phyloP scores from a whole-genome alignment of 2,888 invertebrate genomes.

The Hydrotaea cyrtoneurina region DNA sequence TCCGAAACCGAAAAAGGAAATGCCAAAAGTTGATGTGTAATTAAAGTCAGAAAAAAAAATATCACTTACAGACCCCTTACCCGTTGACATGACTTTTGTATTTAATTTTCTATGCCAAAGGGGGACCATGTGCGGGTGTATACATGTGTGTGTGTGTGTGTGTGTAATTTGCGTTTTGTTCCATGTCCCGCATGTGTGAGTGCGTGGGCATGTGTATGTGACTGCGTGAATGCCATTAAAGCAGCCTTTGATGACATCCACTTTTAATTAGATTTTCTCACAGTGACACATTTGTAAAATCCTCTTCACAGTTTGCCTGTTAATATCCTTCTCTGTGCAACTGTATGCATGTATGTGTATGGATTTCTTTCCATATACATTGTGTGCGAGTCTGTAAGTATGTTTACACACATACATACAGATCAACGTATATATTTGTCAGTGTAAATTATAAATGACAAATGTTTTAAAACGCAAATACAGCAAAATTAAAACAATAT shows the following conservation, averaged over 20 bases:
- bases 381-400: background rate
- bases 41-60: constrained; percentile 15
- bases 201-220: constrained; percentile 31
- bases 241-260: constrained; percentile 52
- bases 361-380: background rate
- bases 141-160: constrained; percentile 12
- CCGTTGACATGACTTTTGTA: constrained; percentile 29
- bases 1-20: background rate
- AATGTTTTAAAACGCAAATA: constrained; percentile 46
- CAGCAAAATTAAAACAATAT: background rate
- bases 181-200: background rate
- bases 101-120: constrained; percentile 26
- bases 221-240: constrained; percentile 41
- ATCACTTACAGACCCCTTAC: constrained; percentile 9
- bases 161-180: constrained; percentile 36
- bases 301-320: constrained; percentile 43
- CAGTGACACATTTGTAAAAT: constrained; percentile 58
- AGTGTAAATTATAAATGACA: constrained; percentile 44
- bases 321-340: constrained; percentile 26
- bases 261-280: constrained; percentile 64
- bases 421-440: constrained; percentile 6
- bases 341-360: background rate
- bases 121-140: background rate
- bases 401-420: background rate
- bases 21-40: constrained; percentile 32